A percentile compares a stretch with the other conserved stretches of the same genome.
Evolutionary conservation across 2,888 invertebrate genomes (phyloP).

Genomic region (Diplazon laetatorius): DNA sequence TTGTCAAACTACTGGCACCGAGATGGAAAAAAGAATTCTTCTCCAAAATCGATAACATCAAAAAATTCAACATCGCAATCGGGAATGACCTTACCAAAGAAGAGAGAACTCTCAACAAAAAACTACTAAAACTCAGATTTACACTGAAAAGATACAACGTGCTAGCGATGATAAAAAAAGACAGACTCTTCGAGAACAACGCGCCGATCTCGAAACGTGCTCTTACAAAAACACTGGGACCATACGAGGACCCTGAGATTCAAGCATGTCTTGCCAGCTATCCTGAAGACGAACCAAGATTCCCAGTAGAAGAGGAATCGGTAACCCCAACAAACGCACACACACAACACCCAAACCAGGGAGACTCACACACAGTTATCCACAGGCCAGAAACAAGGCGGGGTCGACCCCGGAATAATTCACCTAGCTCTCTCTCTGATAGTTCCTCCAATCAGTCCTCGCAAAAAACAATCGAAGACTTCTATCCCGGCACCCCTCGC

Average conservation of each 20-base stretch:
- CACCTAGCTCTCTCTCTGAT: background rate
- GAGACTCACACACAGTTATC: too few relatives aligned
- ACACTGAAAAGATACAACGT: background rate
- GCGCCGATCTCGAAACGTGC: background rate
- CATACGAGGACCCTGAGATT: background rate
- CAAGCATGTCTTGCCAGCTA: background rate
- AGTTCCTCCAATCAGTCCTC: too few relatives aligned
- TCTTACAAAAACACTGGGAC: background rate
- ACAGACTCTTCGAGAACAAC: background rate
- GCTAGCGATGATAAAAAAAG: background rate
- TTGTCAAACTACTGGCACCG: constrained; percentile 5
- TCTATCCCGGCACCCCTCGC: background rate
- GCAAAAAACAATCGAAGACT: too few relatives aligned
- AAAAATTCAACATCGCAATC: constrained; percentile 6
- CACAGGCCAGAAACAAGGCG: background rate
- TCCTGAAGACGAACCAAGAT: background rate
- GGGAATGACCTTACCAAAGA: constrained; percentile 10
- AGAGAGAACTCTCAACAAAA: constrained; percentile 12
- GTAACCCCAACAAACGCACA: constrained; percentile 4
- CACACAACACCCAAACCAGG: too few relatives aligned
- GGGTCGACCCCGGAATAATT: background rate
- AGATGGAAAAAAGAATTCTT: constrained; percentile 22
- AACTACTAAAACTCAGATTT: constrained; percentile 26
- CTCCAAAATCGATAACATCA: constrained; percentile 8
- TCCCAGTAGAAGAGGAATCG: background rate